Evolutionary conservation across 2,113 vertebrate genomes (phyloP).

Genomic region (Lagenorhynchus albirostris): DNA sequence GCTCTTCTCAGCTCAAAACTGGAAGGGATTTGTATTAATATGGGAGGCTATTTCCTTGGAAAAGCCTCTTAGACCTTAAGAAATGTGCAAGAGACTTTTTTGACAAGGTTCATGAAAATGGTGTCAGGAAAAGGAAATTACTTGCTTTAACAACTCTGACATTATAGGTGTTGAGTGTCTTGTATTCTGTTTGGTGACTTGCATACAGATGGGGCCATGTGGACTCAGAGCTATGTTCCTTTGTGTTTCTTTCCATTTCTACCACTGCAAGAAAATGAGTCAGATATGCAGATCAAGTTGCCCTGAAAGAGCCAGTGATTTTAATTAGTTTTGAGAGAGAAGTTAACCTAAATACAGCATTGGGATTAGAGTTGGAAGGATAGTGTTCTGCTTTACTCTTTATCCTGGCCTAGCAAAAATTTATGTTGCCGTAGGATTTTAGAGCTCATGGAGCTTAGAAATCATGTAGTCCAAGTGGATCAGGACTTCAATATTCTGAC

Average conservation of each 20-base stretch:
- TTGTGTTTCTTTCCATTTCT: conserved; percentile 37
- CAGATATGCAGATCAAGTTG: conserved; percentile 48
- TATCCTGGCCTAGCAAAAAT: neutral
- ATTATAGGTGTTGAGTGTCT: conserved; percentile 34
- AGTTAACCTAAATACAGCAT: conserved; percentile 10
- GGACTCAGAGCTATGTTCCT: conserved; percentile 2
- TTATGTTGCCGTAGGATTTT: neutral
- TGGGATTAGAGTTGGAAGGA: conserved; percentile 16
- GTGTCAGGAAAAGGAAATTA: conserved; percentile 47
- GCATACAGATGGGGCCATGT: conserved; percentile 56
- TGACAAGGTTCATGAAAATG: conserved; percentile 52
- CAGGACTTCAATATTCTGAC: neutral
- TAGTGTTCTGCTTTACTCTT: conserved; percentile 2
- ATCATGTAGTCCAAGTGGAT: neutral
- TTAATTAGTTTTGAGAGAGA: conserved; percentile 55
- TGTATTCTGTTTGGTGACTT: conserved; percentile 40
- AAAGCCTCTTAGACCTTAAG: conserved; percentile 31
- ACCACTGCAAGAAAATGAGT: conserved; percentile 38
- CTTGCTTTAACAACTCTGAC: conserved; percentile 53
- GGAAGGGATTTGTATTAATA: neutral
- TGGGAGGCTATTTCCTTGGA: conserved; percentile 12
- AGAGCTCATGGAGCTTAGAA: neutral
- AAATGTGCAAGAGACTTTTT: conserved; percentile 39
- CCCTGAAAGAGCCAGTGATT: conserved; percentile 46
- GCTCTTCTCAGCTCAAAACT: neutral